These are phyloP conservation scores for Phaenicophaeus curvirostris DNA, from an alignment of 2,797 vertebrate genomes.

Conservation along the genomic window DNA sequence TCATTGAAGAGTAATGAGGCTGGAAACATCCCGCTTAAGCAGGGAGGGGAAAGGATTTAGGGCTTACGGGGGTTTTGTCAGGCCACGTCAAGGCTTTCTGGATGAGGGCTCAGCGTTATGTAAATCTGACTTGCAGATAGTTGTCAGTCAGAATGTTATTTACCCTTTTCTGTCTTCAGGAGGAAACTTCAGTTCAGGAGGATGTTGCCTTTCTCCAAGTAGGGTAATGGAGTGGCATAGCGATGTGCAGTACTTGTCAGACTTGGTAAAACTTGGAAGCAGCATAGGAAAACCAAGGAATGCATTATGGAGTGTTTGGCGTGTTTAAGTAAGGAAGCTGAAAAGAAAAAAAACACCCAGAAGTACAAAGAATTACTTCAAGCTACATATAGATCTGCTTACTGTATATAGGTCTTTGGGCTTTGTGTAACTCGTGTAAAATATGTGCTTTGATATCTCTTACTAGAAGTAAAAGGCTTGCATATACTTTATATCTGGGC, in stretches of 20 bases:
- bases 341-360: neutral
- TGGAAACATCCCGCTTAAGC: constrained; percentile 18
- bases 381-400: neutral
- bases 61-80: constrained; percentile 5
- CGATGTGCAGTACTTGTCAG: neutral
- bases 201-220: neutral
- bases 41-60: constrained; percentile 35
- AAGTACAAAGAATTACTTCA: neutral
- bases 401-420: neutral
- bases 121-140: neutral
- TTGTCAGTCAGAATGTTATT: neutral
- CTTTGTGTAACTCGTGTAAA: neutral
- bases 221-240: neutral
- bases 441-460: neutral
- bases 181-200: neutral
- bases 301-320: fast-evolving
- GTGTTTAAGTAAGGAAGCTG: neutral
- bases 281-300: neutral
- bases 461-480: neutral
- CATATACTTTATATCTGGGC: neutral
- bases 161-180: neutral
- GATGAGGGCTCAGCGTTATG: neutral
- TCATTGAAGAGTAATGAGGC: neutral
- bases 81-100: neutral
- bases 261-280: neutral